Percentiles rank a stretch among this genome's conserved stretches.
These are phyloP conservation scores for Anoplolepis gracilipes DNA, from an alignment of 1,140 invertebrate species.

Conservation along the genomic window DNA sequence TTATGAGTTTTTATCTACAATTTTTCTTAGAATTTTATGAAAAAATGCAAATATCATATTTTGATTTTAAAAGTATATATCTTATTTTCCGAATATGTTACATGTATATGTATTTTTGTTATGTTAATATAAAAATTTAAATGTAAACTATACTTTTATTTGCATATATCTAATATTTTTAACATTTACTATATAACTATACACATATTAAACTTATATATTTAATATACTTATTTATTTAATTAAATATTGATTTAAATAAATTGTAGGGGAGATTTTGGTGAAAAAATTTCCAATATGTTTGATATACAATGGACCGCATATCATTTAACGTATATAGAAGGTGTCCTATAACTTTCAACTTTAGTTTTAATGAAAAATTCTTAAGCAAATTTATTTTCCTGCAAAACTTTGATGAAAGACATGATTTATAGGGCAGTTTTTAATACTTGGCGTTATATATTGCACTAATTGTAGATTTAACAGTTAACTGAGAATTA, in stretches of 20 bases:
- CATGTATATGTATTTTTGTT: neutral
- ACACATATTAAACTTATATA: too few species aligned
- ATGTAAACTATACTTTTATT: neutral
- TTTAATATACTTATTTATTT: conserved; percentile 1
- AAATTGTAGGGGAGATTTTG: neutral
- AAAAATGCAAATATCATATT: neutral
- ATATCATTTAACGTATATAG: neutral
- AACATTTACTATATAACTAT: conserved; percentile 14
- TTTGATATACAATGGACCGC: neutral
- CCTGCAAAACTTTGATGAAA: too few species aligned
- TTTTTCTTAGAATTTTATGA: neutral
- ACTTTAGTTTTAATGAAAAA: neutral
- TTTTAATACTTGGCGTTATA: too few species aligned
- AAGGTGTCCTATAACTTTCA: too few species aligned
- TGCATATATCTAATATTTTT: neutral
- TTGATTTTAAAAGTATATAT: neutral
- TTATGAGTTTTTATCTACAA: neutral
- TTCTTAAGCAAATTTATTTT: neutral
- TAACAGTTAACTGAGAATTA: too few species aligned
- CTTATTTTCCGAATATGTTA: neutral
- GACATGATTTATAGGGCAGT: too few species aligned
- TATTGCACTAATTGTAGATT: too few species aligned
- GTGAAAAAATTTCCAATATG: neutral
- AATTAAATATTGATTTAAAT: too few species aligned
- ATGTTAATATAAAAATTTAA: neutral